Evolutionary conservation across 2,113 vertebrate species (phyloP), one percentile per base, ranked within the genome.

Genomic region (Chelonoidis abingdonii): DNA sequence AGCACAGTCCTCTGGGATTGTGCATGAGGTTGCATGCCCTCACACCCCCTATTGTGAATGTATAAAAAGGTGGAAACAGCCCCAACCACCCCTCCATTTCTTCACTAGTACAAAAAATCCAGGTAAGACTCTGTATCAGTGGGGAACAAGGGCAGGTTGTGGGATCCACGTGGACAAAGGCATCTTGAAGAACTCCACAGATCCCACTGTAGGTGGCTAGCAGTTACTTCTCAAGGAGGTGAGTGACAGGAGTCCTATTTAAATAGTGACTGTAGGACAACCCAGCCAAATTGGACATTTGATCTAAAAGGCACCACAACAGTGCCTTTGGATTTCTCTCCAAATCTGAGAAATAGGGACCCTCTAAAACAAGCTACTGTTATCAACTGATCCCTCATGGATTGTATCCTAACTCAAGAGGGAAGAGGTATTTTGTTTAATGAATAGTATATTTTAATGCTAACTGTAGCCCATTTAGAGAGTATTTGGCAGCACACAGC

Each of bases 401-500:
- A 96, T 90, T 78, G 75, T 41, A 11, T 24, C 90, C 21, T 93
- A 49, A 93, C 92, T 96, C 94, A 59, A 57, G 35, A 75, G 25
- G 86, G 76, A 93, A 93, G 27, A 69, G 35, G 35, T 38, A 69
- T 69, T 38, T 69, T 69, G 35, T 69, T 69, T 38, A 38, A n/a
- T 69, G 17, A 90, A 94, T 80, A 35, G 81, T 21, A 92, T 87
- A 44, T 86, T 89, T 56, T 89, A 78, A 3, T 86, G 87, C 91
- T 87, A 80, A 41, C 75, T 87, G 19, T 53, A 56, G 86, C 13
- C 65, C 52, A 54, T 91, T 69, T 96, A 93, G 89, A 95, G 80
- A 92, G 35, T 57, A 95, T 93, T 84, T 94, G 88, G 92, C 87
- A 96, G 86, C 69, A 94, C 95, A 95, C 87, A 94, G 93, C 90